These are phyloP conservation scores for Raphicerus campestris DNA, from an alignment of 2,113 vertebrate genomes.

Conservation along the genomic window DNA sequence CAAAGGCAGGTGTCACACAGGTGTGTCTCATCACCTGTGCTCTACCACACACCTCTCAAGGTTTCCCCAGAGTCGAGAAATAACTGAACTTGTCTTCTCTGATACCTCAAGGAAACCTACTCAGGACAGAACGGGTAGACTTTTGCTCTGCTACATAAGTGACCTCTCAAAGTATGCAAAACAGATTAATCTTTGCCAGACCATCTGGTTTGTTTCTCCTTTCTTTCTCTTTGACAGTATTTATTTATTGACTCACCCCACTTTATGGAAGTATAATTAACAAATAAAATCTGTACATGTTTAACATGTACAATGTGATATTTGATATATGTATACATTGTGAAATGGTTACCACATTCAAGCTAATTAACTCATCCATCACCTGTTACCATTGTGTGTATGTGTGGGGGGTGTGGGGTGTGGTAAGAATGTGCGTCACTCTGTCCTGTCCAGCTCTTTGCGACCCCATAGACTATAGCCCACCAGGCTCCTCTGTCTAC, in stretches of 20 bases:
- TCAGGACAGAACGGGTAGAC: neutral
- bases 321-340: neutral
- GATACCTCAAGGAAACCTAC: neutral
- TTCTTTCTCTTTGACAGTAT: neutral
- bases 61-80: neutral
- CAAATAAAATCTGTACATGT: neutral
- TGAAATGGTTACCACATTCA: neutral
- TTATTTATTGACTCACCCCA: neutral
- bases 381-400: neutral
- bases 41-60: neutral
- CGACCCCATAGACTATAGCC: neutral
- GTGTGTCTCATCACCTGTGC: neutral
- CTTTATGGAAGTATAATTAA: neutral
- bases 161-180: neutral
- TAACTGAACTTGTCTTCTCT: neutral
- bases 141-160: neutral
- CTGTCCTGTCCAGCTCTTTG: neutral
- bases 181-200: neutral
- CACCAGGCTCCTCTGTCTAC: neutral
- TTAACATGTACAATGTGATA: neutral
- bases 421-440: neutral
- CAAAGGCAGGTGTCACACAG: neutral
- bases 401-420: neutral
- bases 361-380: neutral
- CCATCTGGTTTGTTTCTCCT: neutral